Base-by-base conservation (phyloP, 1,140 invertebrate species). In the Drosophila tristis region DNA sequence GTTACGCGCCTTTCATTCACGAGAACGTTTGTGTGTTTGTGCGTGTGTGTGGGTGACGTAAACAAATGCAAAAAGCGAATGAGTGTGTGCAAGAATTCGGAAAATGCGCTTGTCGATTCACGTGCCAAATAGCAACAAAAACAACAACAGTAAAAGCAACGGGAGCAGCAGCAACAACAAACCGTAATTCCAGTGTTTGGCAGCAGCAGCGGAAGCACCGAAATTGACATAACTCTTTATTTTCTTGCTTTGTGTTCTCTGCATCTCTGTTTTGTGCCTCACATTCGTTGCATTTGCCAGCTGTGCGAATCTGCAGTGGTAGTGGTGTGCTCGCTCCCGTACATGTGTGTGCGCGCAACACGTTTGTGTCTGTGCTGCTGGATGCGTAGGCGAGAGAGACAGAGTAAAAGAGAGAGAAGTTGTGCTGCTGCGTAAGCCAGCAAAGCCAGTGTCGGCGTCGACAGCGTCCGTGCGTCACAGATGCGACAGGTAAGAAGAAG, bases 31-130 rank as follows among this genome's bases (percentile, higher is more conserved):
- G 51, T 57, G 61, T 61, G 23, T 48, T 53, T n/a, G 65, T 68
- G 39, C 42, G 60, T 65, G 42, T 44, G 58, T 50, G 59, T 42
- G 42, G 66, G 81, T 85, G 81, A 85, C 82, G 81, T 87, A 85
- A 85, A 85, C 74, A 85, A 85, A 87, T 78, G 68, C 58, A 86
- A 80, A 62, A 74, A 74, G 65, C 59, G 45, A 63, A 64, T 51
- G 42, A 63, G 55, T 68, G 35, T 39, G 35, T 39, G 66, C 62
- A 85, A 84, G 50, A 68, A 68, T 84, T 72, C 49, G 23, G 51
- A 75, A 72, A 78, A 84, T 80, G 55, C 65, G 45, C 31, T 60
- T 67, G 61, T 51, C 59, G 57, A 65, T 86, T 85, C 80, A 80
- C 80, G 80, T 86, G 81, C 72, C 80, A 81, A 80, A 72, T 57